These are phyloP conservation scores for Gavialis gangeticus DNA, from an alignment of 2,113 vertebrate species.

Conservation along the genomic window DNA sequence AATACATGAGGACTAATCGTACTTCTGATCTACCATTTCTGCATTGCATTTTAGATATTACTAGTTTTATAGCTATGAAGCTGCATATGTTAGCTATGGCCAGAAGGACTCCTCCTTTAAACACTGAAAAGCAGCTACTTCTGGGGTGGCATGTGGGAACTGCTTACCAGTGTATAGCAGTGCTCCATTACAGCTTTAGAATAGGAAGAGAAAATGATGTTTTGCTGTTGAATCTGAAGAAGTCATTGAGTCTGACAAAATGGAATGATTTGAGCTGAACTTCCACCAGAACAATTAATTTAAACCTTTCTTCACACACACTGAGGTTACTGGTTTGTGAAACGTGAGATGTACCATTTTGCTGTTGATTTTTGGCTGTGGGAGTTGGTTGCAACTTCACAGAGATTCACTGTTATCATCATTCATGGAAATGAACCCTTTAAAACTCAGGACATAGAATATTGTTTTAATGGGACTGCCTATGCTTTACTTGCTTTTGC, in stretches of 20 bases:
- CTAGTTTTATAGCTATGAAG: constrained; percentile 28
- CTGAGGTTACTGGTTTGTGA: neutral
- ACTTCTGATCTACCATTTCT: neutral
- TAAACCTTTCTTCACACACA: neutral
- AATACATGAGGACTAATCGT: neutral
- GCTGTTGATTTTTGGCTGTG: neutral
- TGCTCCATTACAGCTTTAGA: neutral
- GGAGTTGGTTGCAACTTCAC: neutral
- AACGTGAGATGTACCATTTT: neutral
- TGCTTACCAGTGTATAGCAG: neutral
- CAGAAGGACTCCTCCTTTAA: neutral
- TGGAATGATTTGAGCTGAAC: neutral
- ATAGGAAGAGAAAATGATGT: neutral
- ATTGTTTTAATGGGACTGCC: neutral
- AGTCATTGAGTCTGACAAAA: neutral
- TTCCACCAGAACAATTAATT: constrained; percentile 15
- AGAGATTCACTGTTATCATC: neutral
- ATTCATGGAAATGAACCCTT: neutral
- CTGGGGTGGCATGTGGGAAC: neutral
- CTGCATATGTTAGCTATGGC: neutral
- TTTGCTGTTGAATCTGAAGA: neutral
- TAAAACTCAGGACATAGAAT: neutral
- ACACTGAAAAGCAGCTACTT: accelerated
- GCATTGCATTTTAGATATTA: neutral
- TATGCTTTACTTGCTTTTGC: neutral